These are phyloP conservation scores for Anaspis maculata DNA, from an alignment of 2,888 invertebrate species.

Conservation along the genomic window DNA sequence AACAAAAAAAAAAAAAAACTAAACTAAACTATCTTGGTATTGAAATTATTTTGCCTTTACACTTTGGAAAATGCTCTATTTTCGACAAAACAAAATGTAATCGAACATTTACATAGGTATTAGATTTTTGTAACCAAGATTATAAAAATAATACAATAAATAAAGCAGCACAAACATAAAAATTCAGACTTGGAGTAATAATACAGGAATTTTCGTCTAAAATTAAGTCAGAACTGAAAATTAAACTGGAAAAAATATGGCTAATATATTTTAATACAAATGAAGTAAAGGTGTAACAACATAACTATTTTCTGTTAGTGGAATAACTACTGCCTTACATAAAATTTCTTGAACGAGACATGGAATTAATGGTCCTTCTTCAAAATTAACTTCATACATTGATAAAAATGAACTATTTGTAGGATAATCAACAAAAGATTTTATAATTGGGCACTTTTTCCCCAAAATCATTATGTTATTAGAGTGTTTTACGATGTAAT, in stretches of 20 bases:
- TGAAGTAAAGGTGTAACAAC: slow-evolving; percentile 2
- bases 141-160: too few species aligned
- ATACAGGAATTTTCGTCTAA: too few species aligned
- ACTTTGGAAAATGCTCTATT: too few species aligned
- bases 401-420: neutral
- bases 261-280: slow-evolving; percentile 1
- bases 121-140: too few species aligned
- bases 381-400: neutral
- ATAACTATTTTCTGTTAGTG: neutral
- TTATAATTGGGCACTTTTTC: slow-evolving; percentile 1
- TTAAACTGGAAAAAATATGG: too few species aligned
- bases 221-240: too few species aligned
- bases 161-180: too few species aligned
- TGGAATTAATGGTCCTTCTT: neutral
- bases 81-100: too few species aligned
- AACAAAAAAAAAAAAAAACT: neutral
- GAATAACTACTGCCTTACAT: slow-evolving; percentile 1
- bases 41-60: too few species aligned
- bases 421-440: slow-evolving; percentile 5
- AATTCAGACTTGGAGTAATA: too few species aligned
- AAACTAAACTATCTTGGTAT: too few species aligned
- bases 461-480: slow-evolving; percentile 1
- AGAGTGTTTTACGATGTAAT: neutral
- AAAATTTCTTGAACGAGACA: neutral
- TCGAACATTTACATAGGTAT: too few species aligned